These are phyloP conservation scores for Dryococelus australis DNA, from an alignment of 2,888 invertebrate genomes.

Conservation along the genomic window DNA sequence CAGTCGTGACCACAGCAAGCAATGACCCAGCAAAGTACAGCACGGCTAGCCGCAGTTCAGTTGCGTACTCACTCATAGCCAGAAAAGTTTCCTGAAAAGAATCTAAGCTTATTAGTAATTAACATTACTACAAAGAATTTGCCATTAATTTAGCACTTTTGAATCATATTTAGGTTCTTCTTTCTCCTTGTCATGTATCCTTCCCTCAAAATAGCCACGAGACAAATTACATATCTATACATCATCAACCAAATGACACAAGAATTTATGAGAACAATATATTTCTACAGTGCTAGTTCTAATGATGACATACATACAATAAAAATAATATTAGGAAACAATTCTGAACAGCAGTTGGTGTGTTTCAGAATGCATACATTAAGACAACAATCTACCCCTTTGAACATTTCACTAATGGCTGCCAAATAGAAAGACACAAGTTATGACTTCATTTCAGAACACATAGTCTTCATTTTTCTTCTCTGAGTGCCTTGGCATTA, in stretches of 20 bases:
- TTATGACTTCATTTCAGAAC: too few species aligned
- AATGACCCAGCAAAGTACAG: conserved; percentile 30
- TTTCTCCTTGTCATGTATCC: background rate
- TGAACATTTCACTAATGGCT: too few species aligned
- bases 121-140: background rate
- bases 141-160: background rate
- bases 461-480: too few species aligned
- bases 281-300: background rate
- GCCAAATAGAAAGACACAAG: too few species aligned
- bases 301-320: background rate
- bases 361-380: too few species aligned
- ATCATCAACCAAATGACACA: background rate
- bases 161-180: background rate
- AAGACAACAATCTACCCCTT: too few species aligned
- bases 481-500: too few species aligned
- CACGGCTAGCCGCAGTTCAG: conserved; percentile 30
- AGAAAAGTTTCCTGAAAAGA: background rate
- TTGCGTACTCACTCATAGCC: conserved; percentile 23
- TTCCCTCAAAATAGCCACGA: background rate
- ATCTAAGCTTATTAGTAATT: background rate
- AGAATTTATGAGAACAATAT: background rate
- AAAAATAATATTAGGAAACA: too few species aligned
- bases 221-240: background rate
- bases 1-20: conserved; percentile 34
- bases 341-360: too few species aligned